These are phyloP conservation scores for Sphaeridia pumilis DNA, from an alignment of 2,888 invertebrate species.

Conservation along the genomic window DNA sequence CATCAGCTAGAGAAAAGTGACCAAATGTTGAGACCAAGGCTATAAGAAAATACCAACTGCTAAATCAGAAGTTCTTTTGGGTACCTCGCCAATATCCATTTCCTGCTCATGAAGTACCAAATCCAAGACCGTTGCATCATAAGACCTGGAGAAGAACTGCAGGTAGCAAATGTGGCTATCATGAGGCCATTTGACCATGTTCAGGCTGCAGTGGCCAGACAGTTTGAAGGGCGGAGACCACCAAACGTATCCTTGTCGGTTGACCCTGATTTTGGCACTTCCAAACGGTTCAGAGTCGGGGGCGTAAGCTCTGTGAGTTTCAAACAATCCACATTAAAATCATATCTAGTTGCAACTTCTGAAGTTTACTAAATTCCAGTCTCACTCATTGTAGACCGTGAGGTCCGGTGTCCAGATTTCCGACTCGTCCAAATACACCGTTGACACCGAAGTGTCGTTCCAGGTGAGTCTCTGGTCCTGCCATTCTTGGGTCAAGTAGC, in stretches of 20 bases:
- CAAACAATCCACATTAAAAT: constrained; percentile 4
- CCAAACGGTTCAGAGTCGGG: constrained; percentile 50
- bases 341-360: not conserved
- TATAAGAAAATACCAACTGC: too few species aligned
- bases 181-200: constrained; percentile 63
- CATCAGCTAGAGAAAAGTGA: not conserved
- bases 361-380: too few species aligned
- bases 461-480: constrained; percentile 59
- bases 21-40: not conserved
- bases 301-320: constrained; percentile 46
- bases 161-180: constrained; percentile 57
- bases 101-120: constrained; percentile 35
- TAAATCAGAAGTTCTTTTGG: not conserved
- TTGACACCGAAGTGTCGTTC: constrained; percentile 56
- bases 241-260: constrained; percentile 43
- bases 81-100: constrained; percentile 16
- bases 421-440: constrained; percentile 53
- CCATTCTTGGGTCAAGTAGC: constrained; percentile 47
- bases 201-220: constrained; percentile 51
- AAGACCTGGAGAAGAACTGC: constrained; percentile 62
- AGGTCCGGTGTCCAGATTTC: constrained; percentile 71
- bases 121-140: constrained; percentile 49
- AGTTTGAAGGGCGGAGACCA: constrained; percentile 61
- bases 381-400: constrained; percentile 50
- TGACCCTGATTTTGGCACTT: constrained; percentile 45